A percentile compares a stretch with the other conserved stretches of the same genome.
Conservation (phyloP, 2,113 vertebrate genomes). For the Mus pahari region DNA sequence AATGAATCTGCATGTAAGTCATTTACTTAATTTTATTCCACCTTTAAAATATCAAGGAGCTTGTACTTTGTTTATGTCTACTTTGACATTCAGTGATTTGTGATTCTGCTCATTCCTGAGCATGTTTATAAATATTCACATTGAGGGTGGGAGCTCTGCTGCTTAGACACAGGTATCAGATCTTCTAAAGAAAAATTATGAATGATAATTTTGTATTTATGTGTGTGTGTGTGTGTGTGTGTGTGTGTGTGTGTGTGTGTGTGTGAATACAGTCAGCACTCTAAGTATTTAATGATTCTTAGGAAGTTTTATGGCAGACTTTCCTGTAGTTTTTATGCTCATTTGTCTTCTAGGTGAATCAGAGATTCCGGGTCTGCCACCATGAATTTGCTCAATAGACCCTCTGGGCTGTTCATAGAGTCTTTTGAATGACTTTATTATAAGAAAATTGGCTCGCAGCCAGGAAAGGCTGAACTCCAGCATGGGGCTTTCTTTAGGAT, state of each 20-base stretch:
- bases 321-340: slow-evolving; percentile 47
- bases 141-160: background rate
- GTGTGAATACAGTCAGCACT: slow-evolving; percentile 18
- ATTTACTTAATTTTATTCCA: background rate
- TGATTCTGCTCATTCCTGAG: slow-evolving; percentile 54
- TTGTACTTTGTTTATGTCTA: slow-evolving; percentile 53
- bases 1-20: slow-evolving; percentile 32
- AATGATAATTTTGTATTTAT: background rate
- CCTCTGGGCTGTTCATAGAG: slow-evolving; percentile 62
- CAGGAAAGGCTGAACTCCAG: slow-evolving; percentile 67
- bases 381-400: slow-evolving; percentile 65
- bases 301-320: slow-evolving; percentile 50
- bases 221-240: background rate
- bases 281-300: slow-evolving; percentile 45
- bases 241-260: background rate
- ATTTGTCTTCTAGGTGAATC: slow-evolving; percentile 62
- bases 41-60: slow-evolving; percentile 46
- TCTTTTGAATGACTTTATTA: slow-evolving; percentile 75
- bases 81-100: slow-evolving; percentile 65
- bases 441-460: slow-evolving; percentile 66
- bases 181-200: slow-evolving; percentile 2
- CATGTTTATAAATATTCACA: slow-evolving; percentile 45
- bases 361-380: slow-evolving; percentile 43
- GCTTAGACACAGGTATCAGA: background rate
- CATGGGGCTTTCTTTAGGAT: slow-evolving; percentile 70